These are phyloP conservation scores for Pelobates cultripes DNA, from an alignment of 2,797 vertebrate genomes.

Conservation along the genomic window DNA sequence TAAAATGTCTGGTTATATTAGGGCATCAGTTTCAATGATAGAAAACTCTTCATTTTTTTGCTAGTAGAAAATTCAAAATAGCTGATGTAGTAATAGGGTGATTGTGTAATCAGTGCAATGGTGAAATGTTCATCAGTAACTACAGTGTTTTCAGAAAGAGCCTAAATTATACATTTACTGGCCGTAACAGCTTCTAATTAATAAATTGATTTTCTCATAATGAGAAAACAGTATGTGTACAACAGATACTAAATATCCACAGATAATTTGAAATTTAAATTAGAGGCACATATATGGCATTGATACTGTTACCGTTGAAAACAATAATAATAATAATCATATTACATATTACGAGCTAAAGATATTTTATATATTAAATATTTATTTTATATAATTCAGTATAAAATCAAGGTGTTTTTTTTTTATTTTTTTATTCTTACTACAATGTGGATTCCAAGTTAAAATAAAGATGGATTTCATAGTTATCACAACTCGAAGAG, in stretches of 20 bases:
- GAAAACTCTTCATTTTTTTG: neutral
- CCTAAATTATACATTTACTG: conserved; percentile 54
- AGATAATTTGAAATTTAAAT: neutral
- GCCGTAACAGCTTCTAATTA: conserved; percentile 58
- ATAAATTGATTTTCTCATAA: conserved; percentile 71
- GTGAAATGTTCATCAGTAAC: neutral
- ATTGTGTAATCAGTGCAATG: neutral
- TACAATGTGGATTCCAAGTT: neutral
- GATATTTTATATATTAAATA: neutral
- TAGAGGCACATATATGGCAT: neutral
- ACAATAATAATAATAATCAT: no score
- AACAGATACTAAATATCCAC: conserved; percentile 60
- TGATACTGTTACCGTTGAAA: no score
- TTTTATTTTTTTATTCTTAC: neutral
- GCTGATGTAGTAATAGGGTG: neutral
- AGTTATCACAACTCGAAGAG: neutral
- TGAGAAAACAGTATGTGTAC: conserved; percentile 60
- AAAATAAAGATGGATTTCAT: conserved; percentile 5
- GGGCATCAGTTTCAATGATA: no score
- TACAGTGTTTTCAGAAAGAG: conserved; percentile 22
- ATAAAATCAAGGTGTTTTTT: neutral
- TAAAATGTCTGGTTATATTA: no score
- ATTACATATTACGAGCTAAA: no score
- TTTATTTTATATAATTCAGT: neutral
- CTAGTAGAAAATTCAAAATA: neutral